Percentiles rank a stretch among this genome's conserved stretches.
phyloP scores from a whole-genome alignment of 1,140 invertebrate genomes.

The Contarinia nasturtii region DNA sequence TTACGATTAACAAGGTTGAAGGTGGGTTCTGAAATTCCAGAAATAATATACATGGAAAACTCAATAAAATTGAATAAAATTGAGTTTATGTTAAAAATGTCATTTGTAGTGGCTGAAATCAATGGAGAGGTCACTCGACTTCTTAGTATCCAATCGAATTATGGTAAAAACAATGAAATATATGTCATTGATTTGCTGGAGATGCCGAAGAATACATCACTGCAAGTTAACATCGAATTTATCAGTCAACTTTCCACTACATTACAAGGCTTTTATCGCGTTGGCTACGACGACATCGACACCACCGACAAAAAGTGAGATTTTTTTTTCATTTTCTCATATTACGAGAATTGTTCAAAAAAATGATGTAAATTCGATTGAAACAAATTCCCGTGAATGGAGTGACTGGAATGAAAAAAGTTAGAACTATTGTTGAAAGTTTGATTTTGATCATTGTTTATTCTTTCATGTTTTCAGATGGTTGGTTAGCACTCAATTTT shows the following conservation, averaged over 20 bases:
- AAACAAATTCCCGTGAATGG: no score
- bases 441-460: no score
- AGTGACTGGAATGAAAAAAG: no score
- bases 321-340: not conserved
- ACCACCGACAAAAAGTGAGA: slow-evolving; percentile 41
- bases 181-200: slow-evolving; percentile 11
- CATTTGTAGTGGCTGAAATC: not conserved
- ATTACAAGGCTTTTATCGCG: slow-evolving; percentile 59
- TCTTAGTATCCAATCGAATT: slow-evolving; percentile 18
- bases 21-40: not conserved
- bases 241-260: slow-evolving; percentile 40
- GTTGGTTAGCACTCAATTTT: slow-evolving; percentile 57
- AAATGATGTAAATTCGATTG: no score
- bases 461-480: slow-evolving; percentile 26
- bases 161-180: slow-evolving; percentile 16
- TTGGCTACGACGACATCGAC: slow-evolving; percentile 44
- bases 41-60: not conserved
- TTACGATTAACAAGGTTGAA: slow-evolving; percentile 17
- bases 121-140: slow-evolving; percentile 4
- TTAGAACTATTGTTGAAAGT: no score
- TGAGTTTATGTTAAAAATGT: no score
- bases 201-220: not conserved
- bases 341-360: no score
- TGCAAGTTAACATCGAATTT: slow-evolving; percentile 35
- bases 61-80: not conserved